These are phyloP conservation scores for Acanthaster planci DNA, from an alignment of 35 echinoderm and acorn worm species.

Conservation along the genomic window DNA sequence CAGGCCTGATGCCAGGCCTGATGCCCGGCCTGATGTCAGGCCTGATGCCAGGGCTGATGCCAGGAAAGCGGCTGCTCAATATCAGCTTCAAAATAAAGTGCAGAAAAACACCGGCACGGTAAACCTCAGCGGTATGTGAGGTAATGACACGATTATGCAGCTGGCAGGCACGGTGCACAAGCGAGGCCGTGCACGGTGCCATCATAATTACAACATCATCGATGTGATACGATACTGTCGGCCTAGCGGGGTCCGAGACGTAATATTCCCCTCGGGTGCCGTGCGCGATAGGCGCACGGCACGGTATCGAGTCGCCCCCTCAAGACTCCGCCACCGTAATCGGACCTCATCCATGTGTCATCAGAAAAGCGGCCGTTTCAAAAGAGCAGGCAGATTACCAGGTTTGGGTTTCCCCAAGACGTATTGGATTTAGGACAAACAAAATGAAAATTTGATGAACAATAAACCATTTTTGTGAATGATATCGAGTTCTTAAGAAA, in stretches of 20 bases:
- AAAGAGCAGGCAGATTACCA: neutral
- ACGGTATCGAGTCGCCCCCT: neutral
- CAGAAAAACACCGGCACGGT: too few relatives aligned
- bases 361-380: constrained; percentile 21
- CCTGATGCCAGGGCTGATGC: too few relatives aligned
- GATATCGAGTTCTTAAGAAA: too few relatives aligned
- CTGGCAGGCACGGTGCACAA: neutral
- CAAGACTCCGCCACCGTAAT: neutral
- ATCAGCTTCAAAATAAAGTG: too few relatives aligned
- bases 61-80: too few relatives aligned
- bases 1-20: too few relatives aligned
- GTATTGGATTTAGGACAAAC: too few relatives aligned
- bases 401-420: neutral
- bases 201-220: constrained; percentile 20
- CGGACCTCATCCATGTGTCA: constrained; percentile 14
- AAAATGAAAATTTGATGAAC: too few relatives aligned
- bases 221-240: neutral
- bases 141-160: constrained; percentile 31
- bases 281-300: neutral
- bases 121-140: neutral
- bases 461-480: too few relatives aligned
- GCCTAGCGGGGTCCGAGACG: constrained; percentile 11
- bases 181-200: neutral
- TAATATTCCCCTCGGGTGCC: constrained; percentile 3
- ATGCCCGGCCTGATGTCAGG: too few relatives aligned